Conservation (phyloP, 2,888 invertebrate species). For the Sarcophaga subvicina region DNA sequence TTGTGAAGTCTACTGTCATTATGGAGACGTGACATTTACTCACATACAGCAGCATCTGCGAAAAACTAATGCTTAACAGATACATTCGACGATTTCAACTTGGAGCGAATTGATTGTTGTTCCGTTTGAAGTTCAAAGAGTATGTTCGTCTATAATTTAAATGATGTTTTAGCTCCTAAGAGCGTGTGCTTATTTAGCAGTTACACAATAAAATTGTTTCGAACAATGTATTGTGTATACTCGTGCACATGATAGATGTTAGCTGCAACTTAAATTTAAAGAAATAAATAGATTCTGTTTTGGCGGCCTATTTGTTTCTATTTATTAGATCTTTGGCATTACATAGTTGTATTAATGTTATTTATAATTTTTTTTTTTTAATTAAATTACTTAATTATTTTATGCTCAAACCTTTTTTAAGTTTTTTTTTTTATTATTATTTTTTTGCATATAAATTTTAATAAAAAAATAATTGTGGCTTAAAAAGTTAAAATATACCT, state of each 20-base stretch:
- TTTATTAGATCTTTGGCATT: neutral
- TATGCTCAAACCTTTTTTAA: too few relatives aligned
- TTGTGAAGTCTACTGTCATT: neutral
- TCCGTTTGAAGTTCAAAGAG: neutral
- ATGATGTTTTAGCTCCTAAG: slow-evolving; percentile 5
- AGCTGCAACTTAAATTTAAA: neutral
- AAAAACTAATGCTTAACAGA: neutral
- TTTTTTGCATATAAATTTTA: too few relatives aligned
- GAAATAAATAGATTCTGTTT: neutral
- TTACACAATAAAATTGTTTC: neutral
- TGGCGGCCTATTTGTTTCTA: neutral
- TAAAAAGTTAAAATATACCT: too few relatives aligned
- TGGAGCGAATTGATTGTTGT: neutral
- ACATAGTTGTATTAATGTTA: too few relatives aligned
- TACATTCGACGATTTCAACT: neutral
- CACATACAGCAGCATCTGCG: neutral
- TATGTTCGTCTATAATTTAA: neutral
- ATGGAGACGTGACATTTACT: neutral
- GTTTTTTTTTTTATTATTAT: too few relatives aligned
- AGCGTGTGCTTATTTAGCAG: slow-evolving; percentile 33
- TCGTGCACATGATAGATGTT: neutral
- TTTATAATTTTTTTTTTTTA: too few relatives aligned
- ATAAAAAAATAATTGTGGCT: too few relatives aligned
- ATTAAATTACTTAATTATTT: too few relatives aligned
- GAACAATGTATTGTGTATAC: neutral